Percentiles rank a stretch among this genome's conserved stretches.
Conservation (phyloP, 2,113 vertebrate species). For the Raphicerus campestris region DNA sequence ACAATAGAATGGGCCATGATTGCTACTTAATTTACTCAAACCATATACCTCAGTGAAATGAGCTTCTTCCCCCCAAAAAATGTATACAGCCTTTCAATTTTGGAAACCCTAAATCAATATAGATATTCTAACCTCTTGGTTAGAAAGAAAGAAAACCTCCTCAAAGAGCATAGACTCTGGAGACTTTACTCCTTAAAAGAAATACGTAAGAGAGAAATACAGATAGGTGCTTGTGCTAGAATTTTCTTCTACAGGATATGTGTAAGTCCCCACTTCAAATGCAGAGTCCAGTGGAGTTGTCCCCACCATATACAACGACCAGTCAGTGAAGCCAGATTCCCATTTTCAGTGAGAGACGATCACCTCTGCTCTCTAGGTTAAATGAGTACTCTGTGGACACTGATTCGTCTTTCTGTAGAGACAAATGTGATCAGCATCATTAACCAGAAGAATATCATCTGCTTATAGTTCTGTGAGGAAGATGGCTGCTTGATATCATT, state of each 20-base stretch:
- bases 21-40: neutral
- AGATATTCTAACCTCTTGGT: neutral
- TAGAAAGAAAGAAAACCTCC: neutral
- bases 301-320: neutral
- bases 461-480: constrained; percentile 55
- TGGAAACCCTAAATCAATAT: constrained; percentile 9
- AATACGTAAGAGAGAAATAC: neutral
- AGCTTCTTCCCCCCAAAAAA: neutral
- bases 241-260: neutral
- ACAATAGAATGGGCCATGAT: neutral
- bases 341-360: constrained; percentile 70
- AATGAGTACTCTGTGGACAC: constrained; percentile 73
- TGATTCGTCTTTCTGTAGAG: constrained; percentile 64
- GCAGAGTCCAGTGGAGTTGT: neutral
- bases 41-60: neutral
- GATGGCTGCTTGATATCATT: constrained; percentile 45
- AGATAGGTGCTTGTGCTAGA: neutral
- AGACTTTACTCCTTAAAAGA: neutral
- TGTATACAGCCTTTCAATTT: neutral
- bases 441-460: constrained; percentile 69
- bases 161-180: neutral
- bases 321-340: constrained; percentile 62
- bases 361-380: constrained; percentile 66
- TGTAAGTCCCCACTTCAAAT: neutral
- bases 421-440: constrained; percentile 65